Conservation (phyloP, 2,113 vertebrate genomes). For the Solea solea region DNA sequence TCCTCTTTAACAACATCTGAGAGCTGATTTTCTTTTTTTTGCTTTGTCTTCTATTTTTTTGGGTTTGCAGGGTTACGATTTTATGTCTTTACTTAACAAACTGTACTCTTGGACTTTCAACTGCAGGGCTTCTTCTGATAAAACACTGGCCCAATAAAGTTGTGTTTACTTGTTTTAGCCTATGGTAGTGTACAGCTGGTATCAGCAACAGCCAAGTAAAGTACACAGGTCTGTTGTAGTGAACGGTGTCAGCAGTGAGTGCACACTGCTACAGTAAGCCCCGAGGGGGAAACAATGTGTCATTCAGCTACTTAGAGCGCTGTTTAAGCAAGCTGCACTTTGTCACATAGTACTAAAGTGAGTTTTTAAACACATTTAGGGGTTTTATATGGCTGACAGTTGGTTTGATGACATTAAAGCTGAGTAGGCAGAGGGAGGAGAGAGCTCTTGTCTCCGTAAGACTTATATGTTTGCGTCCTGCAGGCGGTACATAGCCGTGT, state of each 20-base stretch:
- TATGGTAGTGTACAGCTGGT: too few relatives aligned
- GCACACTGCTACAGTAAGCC: background rate
- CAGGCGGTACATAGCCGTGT: background rate
- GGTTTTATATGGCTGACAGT: background rate
- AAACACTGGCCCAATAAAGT: too few relatives aligned
- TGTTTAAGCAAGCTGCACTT: background rate
- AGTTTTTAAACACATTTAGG: background rate
- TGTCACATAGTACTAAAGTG: background rate
- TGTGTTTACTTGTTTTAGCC: too few relatives aligned
- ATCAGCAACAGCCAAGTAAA: too few relatives aligned
- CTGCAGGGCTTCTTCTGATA: too few relatives aligned
- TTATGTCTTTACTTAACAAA: too few relatives aligned
- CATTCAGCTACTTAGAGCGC: background rate
- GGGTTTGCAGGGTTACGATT: too few relatives aligned
- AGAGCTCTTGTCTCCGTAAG: background rate
- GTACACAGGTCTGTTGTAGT: background rate
- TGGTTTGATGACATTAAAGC: background rate
- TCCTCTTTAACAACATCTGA: too few relatives aligned
- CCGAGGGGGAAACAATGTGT: background rate
- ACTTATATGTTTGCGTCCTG: background rate
- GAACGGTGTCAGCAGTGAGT: background rate
- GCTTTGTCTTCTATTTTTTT: too few relatives aligned
- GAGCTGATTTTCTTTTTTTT: too few relatives aligned
- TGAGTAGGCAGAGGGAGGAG: background rate
- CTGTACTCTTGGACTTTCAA: too few relatives aligned